Base-by-base conservation (phyloP, 2,888 invertebrate species). In the Xestia xanthographa region DNA sequence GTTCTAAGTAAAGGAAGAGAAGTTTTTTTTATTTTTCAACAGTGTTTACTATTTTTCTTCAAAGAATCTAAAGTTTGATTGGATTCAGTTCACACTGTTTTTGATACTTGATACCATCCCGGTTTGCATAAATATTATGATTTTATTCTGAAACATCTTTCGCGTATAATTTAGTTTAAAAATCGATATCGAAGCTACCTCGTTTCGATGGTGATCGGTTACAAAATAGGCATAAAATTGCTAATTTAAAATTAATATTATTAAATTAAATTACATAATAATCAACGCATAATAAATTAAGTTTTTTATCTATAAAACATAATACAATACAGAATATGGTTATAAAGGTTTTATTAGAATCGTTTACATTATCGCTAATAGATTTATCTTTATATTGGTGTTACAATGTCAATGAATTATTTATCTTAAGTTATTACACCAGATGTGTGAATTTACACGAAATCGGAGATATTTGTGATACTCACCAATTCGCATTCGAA, bases 61-160 rank as follows among this genome's bases (percentile, higher is more conserved):
- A 63, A n/a, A 66, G 17, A 73, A 71, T 41, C 62, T 66, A 67
- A 84, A 84, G 20, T 84, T 56, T 72, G 63, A 76, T 75, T 84
- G 72, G 71, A 66, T 69, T 50, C 67, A 43, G 53, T 70, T 58
- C 45, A 29, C 65, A 45, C 29, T 60, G 38, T 62, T 48, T 65
- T 69, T n/a, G 11, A 70, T 71, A 65, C 71, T 65, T 34, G 12
- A 74, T 26, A 34, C 50, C 26, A 50, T 29, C 26, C 3, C 50
- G 12, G 17, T 72, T 53, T 80, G 38, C 62, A 70, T 73, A 14
- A 34, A 62, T 60, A 53, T 75, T 67, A 68, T 79, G n/a, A 22
- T 67, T 72, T 65, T 9, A 38, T 11, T 60, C 9, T 0, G 20
- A 34, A 34, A 78, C 17, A 53, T 65, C 8, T 60, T 29, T 48